Base-by-base conservation (phyloP, 1,140 invertebrate genomes). In the Conopomorpha cramerella region DNA sequence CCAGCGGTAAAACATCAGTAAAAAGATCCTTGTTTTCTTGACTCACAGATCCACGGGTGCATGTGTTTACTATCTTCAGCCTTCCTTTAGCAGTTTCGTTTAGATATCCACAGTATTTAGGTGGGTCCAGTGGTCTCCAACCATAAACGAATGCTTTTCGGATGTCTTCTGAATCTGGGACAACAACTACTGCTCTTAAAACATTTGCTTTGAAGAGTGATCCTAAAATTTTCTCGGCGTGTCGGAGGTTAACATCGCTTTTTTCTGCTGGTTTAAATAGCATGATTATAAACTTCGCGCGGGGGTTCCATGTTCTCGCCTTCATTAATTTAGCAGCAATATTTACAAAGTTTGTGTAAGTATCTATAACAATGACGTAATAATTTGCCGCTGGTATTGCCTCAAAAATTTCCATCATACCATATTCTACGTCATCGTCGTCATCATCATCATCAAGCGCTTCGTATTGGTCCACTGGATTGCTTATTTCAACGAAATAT, bases 41-140 rank as follows among this genome's bases (percentile, higher is more conserved):
- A 10, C 47, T 57, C 0, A 71, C 0, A 16, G 29, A 16, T 1
- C 72, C 72, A 8, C 41, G 36, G 34, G 49, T 41, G 39, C 72
- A 77, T 1, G 35, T 30, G 26, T 66, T 70, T 43, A 56, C 49
- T 12, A 56, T 16, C 28, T 50, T 30, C 3, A 54, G 30, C 34
- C 59, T 55, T 16, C 50, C 39, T 39, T 45, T 37, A 8, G 52
- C 55, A 8, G 55, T 59, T 45, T 76, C 71, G 27, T 63, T 63
- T 11, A 34, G 43, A 36, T 58, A 53, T 10, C 72, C 72, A 38
- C 72, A 77, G 17, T 54, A 56, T 16, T 46, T 55, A 15, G 72
- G 68, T 1, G 72, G 72, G 40, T 72, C 57, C 35, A 64, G 70
- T 1, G 72, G 65, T 33, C 45, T 61, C 66, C 68, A 72, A 13